Conservation (phyloP, 2,797 vertebrate species). For the Phalanger gymnotis region DNA sequence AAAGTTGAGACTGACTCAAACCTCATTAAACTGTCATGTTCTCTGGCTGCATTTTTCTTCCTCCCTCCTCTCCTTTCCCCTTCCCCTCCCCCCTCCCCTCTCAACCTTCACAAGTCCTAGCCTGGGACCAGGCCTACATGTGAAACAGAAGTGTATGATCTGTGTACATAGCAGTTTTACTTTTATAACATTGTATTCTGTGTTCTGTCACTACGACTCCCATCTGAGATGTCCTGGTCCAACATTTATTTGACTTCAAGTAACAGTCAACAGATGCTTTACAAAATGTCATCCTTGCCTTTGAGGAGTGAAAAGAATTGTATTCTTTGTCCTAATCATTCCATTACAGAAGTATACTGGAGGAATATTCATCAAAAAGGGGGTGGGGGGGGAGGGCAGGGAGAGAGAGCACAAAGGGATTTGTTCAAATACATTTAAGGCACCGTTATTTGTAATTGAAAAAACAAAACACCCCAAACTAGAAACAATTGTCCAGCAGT, state of each 20-base stretch:
- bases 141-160: not conserved
- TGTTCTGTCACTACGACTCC: not conserved
- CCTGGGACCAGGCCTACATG: not conserved
- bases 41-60: not conserved
- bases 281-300: not conserved
- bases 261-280: not conserved
- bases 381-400: no score
- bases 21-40: not conserved
- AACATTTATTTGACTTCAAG: not conserved
- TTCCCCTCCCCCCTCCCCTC: not conserved
- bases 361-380: not conserved
- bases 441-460: not conserved
- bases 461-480: not conserved
- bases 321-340: conserved; percentile 1
- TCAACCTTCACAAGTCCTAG: not conserved
- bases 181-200: conserved; percentile 41
- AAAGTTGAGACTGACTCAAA: not conserved
- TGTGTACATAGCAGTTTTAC: not conserved
- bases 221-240: conserved; percentile 15
- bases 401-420: not conserved
- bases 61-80: not conserved
- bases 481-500: not conserved
- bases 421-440: not conserved
- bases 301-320: not conserved
- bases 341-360: not conserved